Evolutionary conservation across 2,113 vertebrate genomes (phyloP).

Genomic region (Pterocles burchelli): DNA sequence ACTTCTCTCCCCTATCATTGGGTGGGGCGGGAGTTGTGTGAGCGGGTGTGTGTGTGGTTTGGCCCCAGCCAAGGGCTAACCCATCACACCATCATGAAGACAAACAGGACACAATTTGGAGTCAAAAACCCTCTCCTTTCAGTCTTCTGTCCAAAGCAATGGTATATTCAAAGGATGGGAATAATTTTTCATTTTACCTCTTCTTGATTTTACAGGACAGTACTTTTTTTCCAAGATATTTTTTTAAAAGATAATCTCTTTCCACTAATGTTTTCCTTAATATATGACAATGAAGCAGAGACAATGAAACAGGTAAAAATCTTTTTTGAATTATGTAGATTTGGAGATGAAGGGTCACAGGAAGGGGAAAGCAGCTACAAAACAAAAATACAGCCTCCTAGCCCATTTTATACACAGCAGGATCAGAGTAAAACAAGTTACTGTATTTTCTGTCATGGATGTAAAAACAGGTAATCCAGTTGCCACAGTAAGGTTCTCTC

Average conservation of each 20-base stretch:
- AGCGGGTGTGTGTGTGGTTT: no score
- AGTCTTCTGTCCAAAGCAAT: background rate
- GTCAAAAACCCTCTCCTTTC: background rate
- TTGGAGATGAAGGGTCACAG: background rate
- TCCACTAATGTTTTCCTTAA: background rate
- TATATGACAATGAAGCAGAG: accelerated
- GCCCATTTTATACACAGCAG: background rate
- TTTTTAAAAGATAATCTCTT: background rate
- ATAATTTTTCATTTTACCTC: background rate
- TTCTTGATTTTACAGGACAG: background rate
- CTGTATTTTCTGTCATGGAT: background rate
- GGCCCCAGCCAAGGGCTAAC: no score
- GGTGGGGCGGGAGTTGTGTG: no score
- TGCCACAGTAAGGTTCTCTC: background rate
- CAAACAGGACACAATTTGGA: background rate
- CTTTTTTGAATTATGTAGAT: background rate
- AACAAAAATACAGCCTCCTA: background rate
- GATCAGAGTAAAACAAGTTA: background rate
- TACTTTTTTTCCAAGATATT: background rate
- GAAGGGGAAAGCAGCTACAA: background rate
- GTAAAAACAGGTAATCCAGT: background rate
- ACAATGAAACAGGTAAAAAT: background rate
- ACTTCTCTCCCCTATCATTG: no score
- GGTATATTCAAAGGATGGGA: background rate
- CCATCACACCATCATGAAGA: background rate